phyloP scores from a whole-genome alignment of 2,888 invertebrate species.

The Andrena bicolor region DNA sequence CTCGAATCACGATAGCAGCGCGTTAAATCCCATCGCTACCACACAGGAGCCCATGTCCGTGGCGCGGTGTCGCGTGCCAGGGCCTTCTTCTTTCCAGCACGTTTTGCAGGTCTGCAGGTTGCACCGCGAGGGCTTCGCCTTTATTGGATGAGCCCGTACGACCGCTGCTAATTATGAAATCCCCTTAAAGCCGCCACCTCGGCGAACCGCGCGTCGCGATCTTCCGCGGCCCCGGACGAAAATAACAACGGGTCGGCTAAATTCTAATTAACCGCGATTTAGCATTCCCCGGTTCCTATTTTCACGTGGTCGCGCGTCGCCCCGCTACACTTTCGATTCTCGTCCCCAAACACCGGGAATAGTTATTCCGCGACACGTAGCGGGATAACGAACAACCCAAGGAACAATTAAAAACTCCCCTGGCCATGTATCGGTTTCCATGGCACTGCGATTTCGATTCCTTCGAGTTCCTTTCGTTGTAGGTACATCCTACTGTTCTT shows the following conservation, averaged over 20 bases:
- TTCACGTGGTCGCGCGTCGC: conserved; percentile 19
- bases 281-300: conserved; percentile 41
- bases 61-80: conserved; percentile 33
- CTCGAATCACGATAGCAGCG: too few relatives aligned
- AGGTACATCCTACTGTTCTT: too few relatives aligned
- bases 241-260: conserved; percentile 57
- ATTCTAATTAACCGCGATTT: conserved; percentile 65
- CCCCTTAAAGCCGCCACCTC: conserved; percentile 70
- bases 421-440: background rate
- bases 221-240: conserved; percentile 34
- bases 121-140: conserved; percentile 73
- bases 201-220: conserved; percentile 35
- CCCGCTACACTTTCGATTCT: background rate
- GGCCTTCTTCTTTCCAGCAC: conserved; percentile 27
- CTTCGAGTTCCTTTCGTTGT: background rate
- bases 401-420: conserved; percentile 11
- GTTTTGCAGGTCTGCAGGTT: conserved; percentile 60
- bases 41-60: conserved; percentile 3
- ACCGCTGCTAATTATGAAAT: conserved; percentile 78
- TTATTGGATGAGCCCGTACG: conserved; percentile 81
- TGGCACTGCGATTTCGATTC: background rate
- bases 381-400: conserved; percentile 37
- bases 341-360: background rate
- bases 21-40: too few relatives aligned
- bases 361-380: conserved; percentile 48